phyloP scores from a whole-genome alignment of 2,888 invertebrate genomes.

The Trypoxylon attenuatum region DNA sequence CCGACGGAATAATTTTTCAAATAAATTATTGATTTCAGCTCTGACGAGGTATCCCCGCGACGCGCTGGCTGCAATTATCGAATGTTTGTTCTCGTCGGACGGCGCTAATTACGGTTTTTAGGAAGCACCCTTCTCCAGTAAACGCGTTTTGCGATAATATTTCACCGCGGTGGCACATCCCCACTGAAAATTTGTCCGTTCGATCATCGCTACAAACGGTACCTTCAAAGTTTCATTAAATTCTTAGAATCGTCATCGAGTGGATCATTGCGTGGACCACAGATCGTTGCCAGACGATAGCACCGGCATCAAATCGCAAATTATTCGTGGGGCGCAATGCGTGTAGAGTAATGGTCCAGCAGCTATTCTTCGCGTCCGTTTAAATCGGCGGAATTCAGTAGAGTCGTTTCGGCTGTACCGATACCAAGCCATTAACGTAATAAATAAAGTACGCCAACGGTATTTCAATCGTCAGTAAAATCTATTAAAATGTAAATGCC shows the following conservation, averaged over 20 bases:
- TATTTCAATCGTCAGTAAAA: constrained; percentile 2
- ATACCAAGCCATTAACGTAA: neutral
- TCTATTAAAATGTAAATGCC: neutral
- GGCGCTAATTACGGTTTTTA: constrained; percentile 15
- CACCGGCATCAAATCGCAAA: too few relatives aligned
- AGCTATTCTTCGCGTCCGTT: too few relatives aligned
- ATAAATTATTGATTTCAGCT: neutral
- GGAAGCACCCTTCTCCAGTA: neutral
- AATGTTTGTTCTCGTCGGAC: constrained; percentile 7
- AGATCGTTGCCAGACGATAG: too few relatives aligned
- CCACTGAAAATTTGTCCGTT: neutral
- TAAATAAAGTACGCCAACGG: neutral
- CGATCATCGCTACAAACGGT: neutral
- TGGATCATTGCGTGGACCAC: too few relatives aligned
- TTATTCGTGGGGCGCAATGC: too few relatives aligned
- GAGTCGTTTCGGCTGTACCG: neutral
- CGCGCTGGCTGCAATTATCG: neutral
- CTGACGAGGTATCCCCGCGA: neutral
- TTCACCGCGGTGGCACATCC: neutral
- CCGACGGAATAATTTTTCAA: too few relatives aligned
- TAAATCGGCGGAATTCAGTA: too few relatives aligned
- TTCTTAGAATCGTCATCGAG: neutral
- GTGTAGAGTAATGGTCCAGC: too few relatives aligned
- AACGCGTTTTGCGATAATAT: neutral
- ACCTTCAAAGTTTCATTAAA: neutral